Base-by-base conservation (phyloP, 2,113 vertebrate species). In the Nipponia nippon region DNA sequence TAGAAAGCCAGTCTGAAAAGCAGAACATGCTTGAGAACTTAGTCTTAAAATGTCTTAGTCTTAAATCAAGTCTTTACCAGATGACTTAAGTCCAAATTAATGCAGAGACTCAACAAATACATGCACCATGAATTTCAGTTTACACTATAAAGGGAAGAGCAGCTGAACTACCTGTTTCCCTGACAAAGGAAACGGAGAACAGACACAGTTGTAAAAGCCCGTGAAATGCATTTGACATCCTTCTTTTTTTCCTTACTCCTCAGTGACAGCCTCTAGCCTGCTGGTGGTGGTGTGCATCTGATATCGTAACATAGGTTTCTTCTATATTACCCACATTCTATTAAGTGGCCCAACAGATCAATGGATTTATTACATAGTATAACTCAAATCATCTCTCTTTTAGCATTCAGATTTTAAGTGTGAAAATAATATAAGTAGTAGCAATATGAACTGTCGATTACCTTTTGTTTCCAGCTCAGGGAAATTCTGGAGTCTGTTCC, bases 401-500 rank as follows among this genome's bases (percentile, higher is more conserved):
- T 13, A 73, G 40, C n/a, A 71, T 30, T 70, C 34, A 71, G 49
- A 61, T 77, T 80, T 58, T 63, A 65, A 80, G 16, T 38, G 27
- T 55, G 59, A 56, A 91, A 95, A 34, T 19, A 76, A 1, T 46
- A 36, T 0, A 50, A 80, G 17, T 11, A 89, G 32, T 55, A 89
- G 29, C 0, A 0, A 59, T 27, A 83, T 3, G 7, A 91, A 69
- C 32, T 34, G 56, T 69, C 65, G 40, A 88, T 98, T 96, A 99
- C 99, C 99, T 87, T 98, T 98, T 77, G 99, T 99, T 96, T 99
- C 98, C 79, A 99, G 92, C 62, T 99, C 99, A 22, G 98, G 96
- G 73, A 99, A 99, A n/a, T 97, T 96, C 79, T 99, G 99, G 16
- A 99, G 98, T 87, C 99, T 98, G 94, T 99, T 99, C 76, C 99